Conservation (phyloP, 2,888 invertebrate genomes). For the Thereva unica region DNA sequence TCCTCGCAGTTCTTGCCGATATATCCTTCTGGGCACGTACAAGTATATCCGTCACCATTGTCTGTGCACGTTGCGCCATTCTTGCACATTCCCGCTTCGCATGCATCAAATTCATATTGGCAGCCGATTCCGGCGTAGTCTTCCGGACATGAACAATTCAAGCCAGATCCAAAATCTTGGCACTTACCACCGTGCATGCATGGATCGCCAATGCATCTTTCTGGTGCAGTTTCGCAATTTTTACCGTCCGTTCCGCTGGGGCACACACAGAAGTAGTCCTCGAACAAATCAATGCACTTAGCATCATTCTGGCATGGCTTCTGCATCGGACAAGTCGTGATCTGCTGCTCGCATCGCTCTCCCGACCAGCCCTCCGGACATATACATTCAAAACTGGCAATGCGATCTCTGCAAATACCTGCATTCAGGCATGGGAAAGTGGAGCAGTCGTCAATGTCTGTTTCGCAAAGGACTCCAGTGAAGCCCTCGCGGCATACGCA, state of each 20-base stretch:
- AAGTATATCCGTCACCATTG: conserved; percentile 81
- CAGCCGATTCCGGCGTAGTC: conserved; percentile 89
- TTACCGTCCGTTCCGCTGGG: conserved; percentile 96
- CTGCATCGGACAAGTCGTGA: conserved; percentile 79
- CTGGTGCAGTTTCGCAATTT: conserved; percentile 95
- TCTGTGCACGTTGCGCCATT: conserved; percentile 93
- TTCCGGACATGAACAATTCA: conserved; percentile 89
- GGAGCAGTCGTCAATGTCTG: conserved; percentile 85
- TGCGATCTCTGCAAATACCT: conserved; percentile 84
- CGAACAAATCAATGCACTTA: conserved; percentile 87
- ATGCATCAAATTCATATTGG: conserved; percentile 92
- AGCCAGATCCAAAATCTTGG: conserved; percentile 92
- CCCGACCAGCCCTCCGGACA: conserved; percentile 89
- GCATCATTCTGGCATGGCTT: conserved; percentile 93
- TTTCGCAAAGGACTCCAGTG: conserved; percentile 80
- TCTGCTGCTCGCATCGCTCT: conserved; percentile 80
- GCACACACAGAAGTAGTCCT: conserved; percentile 66
- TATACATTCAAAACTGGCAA: conserved; percentile 80
- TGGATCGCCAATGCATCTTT: conserved; percentile 69
- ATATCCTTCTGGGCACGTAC: conserved; percentile 81
- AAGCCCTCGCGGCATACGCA: conserved; percentile 91
- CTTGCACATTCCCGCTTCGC: conserved; percentile 85
- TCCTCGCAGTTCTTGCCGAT: conserved; percentile 85
- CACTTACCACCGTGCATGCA: conserved; percentile 97
- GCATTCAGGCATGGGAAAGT: conserved; percentile 85